Percentiles rank a stretch among this genome's conserved stretches.
Evolutionary conservation across 53 echinoderm and acorn worm genomes (phyloP).

Genomic region (Astropecten irregularis): DNA sequence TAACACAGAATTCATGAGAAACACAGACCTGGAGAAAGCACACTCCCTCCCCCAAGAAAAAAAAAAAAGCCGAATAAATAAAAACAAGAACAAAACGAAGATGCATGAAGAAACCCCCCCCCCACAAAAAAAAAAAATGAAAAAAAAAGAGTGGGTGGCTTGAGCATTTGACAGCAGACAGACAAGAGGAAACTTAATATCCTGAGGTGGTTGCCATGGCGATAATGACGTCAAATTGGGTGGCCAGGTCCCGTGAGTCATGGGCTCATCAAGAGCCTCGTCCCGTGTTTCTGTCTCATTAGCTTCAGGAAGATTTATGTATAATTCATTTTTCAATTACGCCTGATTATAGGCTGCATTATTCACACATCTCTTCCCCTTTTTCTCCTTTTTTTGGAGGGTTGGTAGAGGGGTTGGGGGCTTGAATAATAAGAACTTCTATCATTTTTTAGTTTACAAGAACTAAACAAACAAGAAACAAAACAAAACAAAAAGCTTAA

Average conservation of each 20-base stretch:
- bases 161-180: neutral
- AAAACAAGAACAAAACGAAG: too few species aligned
- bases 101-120: neutral
- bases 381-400: neutral
- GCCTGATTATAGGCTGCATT: constrained; percentile 3
- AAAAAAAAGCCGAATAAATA: too few species aligned
- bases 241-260: constrained; percentile 32
- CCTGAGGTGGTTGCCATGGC: constrained; percentile 12
- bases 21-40: too few species aligned
- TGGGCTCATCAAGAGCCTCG: constrained; percentile 6
- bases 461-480: too few species aligned
- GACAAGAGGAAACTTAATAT: constrained; percentile 21
- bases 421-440: too few species aligned
- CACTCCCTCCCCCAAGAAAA: too few species aligned
- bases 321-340: constrained; percentile 49
- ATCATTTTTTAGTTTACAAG: too few species aligned
- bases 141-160: neutral
- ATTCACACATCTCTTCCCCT: neutral
- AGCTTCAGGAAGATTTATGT: constrained; percentile 10
- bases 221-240: constrained; percentile 53
- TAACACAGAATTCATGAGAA: neutral
- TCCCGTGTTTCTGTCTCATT: constrained; percentile 31
- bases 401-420: too few species aligned
- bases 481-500: too few species aligned
- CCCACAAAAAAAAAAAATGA: neutral